phyloP scores from a whole-genome alignment of 2,797 vertebrate species.

The Lerista edwardsae region DNA sequence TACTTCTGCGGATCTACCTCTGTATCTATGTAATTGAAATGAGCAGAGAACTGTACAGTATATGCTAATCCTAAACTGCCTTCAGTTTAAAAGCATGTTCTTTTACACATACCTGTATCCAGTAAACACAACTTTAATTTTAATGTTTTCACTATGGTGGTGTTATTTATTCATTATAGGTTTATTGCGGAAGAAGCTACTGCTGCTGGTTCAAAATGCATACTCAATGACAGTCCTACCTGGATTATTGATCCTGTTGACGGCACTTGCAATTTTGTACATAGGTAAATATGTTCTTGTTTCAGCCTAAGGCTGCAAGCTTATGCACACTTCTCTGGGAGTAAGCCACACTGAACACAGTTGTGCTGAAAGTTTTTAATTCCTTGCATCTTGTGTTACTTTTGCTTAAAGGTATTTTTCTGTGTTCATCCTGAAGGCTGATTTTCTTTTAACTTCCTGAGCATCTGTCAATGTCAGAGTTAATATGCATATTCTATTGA shows the following conservation, averaged over 20 bases:
- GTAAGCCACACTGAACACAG: too few species aligned
- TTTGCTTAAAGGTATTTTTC: neutral
- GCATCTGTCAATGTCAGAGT: neutral
- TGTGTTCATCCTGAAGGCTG: neutral
- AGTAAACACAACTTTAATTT: conserved; percentile 18
- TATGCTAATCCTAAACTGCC: neutral
- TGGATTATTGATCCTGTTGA: conserved; percentile 91
- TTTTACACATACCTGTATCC: neutral
- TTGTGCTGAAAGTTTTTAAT: neutral
- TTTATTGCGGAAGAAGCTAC: conserved; percentile 90
- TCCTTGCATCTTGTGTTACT: neutral
- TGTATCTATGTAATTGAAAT: neutral
- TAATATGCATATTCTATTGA: conserved; percentile 11
- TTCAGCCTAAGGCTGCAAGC: neutral
- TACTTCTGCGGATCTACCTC: neutral
- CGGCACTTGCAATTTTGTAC: conserved; percentile 90
- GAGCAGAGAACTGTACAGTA: neutral
- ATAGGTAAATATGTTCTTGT: conserved; percentile 75
- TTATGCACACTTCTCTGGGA: too few species aligned
- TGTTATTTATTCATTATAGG: conserved; percentile 67
- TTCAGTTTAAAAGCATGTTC: neutral
- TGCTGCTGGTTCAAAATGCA: conserved; percentile 83
- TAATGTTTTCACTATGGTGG: conserved; percentile 27
- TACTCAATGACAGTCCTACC: conserved; percentile 83
- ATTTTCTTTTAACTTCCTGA: neutral